These are phyloP conservation scores for Callipepla squamata DNA, from an alignment of 2,113 vertebrate species.

Conservation along the genomic window DNA sequence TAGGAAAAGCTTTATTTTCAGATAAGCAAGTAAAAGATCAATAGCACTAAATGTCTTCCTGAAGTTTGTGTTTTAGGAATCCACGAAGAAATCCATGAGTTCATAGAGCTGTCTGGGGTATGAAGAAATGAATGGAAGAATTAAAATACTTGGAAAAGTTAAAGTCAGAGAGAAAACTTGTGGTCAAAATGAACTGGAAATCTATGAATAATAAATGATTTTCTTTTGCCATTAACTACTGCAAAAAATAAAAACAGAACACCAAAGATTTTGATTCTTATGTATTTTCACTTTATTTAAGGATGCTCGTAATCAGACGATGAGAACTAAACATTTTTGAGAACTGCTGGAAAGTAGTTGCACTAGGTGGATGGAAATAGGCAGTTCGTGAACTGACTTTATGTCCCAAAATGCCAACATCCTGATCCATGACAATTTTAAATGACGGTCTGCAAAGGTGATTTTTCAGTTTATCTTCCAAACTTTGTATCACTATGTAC, in stretches of 20 bases:
- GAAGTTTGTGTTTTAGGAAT: background rate
- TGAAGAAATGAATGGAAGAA: background rate
- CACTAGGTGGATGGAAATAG: rapidly evolving
- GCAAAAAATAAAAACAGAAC: background rate
- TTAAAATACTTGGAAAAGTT: background rate
- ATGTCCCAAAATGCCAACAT: background rate
- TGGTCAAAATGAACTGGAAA: background rate
- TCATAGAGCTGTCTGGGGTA: background rate
- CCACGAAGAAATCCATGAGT: background rate
- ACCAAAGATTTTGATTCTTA: background rate
- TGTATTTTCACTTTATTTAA: background rate
- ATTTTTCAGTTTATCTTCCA: background rate
- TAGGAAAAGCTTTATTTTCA: background rate
- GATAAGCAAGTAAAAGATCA: background rate
- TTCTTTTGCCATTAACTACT: background rate
- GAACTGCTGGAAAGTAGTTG: background rate
- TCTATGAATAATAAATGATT: background rate
- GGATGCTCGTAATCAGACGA: background rate
- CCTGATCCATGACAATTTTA: background rate
- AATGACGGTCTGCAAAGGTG: background rate
- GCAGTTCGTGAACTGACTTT: background rate
- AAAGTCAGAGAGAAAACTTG: background rate
- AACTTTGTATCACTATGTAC: background rate
- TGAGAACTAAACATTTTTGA: background rate
- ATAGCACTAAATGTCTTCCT: background rate